phyloP scores from a whole-genome alignment of 2,888 invertebrate genomes.

The Rotaria macrura region DNA sequence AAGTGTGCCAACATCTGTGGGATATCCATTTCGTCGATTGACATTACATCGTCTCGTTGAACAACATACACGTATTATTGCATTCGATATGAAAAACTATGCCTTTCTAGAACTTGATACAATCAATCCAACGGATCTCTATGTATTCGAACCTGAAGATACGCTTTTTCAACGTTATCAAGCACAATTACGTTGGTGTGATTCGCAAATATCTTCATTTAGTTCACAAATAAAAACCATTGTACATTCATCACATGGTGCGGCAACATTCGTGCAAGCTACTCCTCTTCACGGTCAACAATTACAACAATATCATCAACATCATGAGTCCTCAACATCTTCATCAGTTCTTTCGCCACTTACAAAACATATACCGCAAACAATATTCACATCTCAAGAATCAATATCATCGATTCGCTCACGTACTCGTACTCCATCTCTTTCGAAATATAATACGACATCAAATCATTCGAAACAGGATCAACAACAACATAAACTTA shows the following conservation, averaged over 20 bases:
- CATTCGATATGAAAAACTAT: slow-evolving; percentile 6
- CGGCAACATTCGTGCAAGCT: neutral
- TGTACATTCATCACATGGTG: neutral
- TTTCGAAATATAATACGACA: neutral
- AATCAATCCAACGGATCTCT: neutral
- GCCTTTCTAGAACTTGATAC: neutral
- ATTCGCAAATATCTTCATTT: neutral
- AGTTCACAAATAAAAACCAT: neutral
- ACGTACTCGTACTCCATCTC: neutral
- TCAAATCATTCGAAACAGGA: neutral
- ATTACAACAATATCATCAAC: neutral
- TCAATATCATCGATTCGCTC: neutral
- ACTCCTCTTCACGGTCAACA: neutral
- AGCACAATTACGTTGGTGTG: slow-evolving; percentile 18
- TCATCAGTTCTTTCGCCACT: neutral
- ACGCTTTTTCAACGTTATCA: slow-evolving; percentile 6
- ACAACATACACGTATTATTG: slow-evolving; percentile 2
- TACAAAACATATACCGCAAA: neutral
- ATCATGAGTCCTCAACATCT: neutral
- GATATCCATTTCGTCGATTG: slow-evolving; percentile 5
- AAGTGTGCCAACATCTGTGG: neutral
- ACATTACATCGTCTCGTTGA: slow-evolving; percentile 2
- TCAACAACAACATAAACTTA: neutral
- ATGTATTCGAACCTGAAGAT: neutral
- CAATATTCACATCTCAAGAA: neutral